Percentiles rank a stretch among this genome's conserved stretches.
Conservation (phyloP, 2,797 vertebrate genomes). For the Moxostoma hubbsi region DNA sequence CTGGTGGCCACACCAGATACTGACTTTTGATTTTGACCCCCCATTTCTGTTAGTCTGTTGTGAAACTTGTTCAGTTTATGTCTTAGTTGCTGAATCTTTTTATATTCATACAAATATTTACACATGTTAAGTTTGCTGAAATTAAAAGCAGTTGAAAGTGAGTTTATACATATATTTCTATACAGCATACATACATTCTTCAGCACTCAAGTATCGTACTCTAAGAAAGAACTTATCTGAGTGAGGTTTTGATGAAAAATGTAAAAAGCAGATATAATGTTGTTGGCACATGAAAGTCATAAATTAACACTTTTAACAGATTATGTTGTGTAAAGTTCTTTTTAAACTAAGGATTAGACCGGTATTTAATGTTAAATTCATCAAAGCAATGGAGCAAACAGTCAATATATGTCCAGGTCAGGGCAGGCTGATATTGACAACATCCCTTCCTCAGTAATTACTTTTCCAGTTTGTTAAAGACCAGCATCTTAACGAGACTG, state of each 20-base stretch:
- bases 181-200: no score
- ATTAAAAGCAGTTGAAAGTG: no score
- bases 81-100: no score
- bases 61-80: no score
- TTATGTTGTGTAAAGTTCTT: constrained; percentile 27
- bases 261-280: background rate
- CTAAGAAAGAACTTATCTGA: no score
- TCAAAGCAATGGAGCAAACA: constrained; percentile 44
- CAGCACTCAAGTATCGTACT: no score
- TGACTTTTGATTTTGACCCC: no score
- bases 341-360: constrained; percentile 37
- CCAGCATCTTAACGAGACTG: constrained; percentile 42
- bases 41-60: no score
- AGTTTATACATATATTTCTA: no score
- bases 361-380: constrained; percentile 38
- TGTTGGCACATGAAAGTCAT: background rate
- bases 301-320: constrained; percentile 35
- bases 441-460: constrained; percentile 54
- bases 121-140: no score
- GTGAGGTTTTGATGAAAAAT: background rate
- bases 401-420: constrained; percentile 45
- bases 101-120: no score
- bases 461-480: constrained; percentile 57
- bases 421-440: constrained; percentile 47
- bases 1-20: no score